Conservation (phyloP, 2,888 invertebrate species). For the Pyrrhosoma nymphula region DNA sequence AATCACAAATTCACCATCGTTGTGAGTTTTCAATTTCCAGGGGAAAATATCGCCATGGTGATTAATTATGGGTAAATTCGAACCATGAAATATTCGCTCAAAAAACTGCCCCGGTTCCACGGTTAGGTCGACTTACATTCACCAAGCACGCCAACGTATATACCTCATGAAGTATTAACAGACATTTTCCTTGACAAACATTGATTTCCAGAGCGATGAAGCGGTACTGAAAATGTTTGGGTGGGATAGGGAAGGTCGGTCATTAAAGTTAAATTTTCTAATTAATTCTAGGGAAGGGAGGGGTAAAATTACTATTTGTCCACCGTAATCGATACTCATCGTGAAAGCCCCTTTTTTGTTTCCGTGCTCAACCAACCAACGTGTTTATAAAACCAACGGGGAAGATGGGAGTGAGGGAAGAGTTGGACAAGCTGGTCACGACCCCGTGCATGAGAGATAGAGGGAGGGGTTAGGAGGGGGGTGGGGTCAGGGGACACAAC, state of each 20-base stretch:
- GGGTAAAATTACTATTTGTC: background rate
- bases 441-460: background rate
- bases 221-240: background rate
- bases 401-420: background rate
- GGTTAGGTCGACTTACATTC: background rate
- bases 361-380: background rate
- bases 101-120: background rate
- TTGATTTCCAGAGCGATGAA: background rate
- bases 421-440: background rate
- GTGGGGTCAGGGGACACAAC: background rate
- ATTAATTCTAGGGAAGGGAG: background rate
- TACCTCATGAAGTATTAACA: background rate
- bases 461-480: too few relatives aligned
- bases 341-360: background rate
- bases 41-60: background rate
- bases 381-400: background rate
- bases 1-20: background rate
- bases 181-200: slow-evolving; percentile 37
- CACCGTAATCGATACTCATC: background rate
- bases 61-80: background rate
- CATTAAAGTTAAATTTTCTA: background rate
- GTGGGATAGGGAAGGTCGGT: background rate
- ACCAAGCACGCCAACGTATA: background rate
- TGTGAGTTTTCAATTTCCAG: background rate
- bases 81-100: background rate